Evolutionary conservation across 2,888 invertebrate species (phyloP).

Genomic region (Tanytarsus gracilentus): DNA sequence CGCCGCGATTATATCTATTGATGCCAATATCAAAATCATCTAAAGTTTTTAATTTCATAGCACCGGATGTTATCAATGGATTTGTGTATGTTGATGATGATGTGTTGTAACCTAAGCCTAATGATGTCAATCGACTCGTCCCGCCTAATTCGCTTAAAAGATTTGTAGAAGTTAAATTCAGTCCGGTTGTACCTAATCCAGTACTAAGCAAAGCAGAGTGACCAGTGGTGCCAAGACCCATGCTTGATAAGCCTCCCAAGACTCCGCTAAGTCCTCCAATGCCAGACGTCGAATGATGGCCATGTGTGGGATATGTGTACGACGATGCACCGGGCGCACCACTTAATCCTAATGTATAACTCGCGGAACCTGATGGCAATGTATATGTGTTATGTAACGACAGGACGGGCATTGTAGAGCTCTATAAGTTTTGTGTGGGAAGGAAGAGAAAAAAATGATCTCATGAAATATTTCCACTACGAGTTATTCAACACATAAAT

Average conservation of each 20-base stretch:
- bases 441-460: conserved; percentile 25
- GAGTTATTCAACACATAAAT: conserved; percentile 29
- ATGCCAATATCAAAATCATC: conserved; percentile 62
- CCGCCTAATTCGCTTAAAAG: conserved; percentile 32
- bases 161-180: conserved; percentile 31
- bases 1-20: conserved; percentile 51
- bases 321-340: conserved; percentile 39
- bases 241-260: conserved; percentile 32
- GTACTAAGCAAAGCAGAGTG: conserved; percentile 29
- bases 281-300: conserved; percentile 37
- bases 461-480: conserved; percentile 30
- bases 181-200: conserved; percentile 24
- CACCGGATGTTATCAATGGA: conserved; percentile 52
- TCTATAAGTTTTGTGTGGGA: conserved; percentile 44
- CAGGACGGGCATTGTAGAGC: conserved; percentile 54
- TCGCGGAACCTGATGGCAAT: conserved; percentile 41
- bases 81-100: conserved; percentile 55
- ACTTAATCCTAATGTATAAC: conserved; percentile 42
- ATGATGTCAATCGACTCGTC: conserved; percentile 33
- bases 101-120: conserved; percentile 33
- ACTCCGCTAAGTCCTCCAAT: conserved; percentile 34
- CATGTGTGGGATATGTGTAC: conserved; percentile 41
- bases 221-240: conserved; percentile 23
- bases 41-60: conserved; percentile 60
- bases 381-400: conserved; percentile 46